Evolutionary conservation across 2,113 vertebrate species (phyloP).

Genomic region (Ondatra zibethicus): DNA sequence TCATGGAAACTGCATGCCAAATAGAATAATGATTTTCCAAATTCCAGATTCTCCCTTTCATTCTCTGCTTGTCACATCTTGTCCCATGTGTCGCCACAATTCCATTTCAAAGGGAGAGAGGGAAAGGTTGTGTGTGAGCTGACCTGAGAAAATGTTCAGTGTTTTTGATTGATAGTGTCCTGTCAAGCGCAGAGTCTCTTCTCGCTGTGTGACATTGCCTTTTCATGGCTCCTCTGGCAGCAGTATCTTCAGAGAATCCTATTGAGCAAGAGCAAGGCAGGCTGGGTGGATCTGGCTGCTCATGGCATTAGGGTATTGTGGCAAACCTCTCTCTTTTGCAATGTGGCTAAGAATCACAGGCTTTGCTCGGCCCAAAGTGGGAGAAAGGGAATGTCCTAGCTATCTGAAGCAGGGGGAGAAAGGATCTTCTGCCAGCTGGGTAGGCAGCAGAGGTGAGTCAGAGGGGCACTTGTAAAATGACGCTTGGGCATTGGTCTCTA

Average conservation of each 20-base stretch:
- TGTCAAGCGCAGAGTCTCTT: neutral
- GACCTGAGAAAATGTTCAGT: neutral
- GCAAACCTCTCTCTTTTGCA: conserved; percentile 57
- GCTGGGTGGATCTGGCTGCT: neutral
- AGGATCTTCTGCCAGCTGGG: conserved; percentile 52
- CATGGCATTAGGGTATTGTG: neutral
- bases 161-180: neutral
- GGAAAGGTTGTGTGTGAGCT: neutral
- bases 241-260: neutral
- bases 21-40: conserved; percentile 49
- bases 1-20: conserved; percentile 47
- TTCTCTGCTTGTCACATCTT: conserved; percentile 29
- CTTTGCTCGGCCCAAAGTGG: neutral
- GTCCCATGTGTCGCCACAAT: neutral
- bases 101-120: conserved; percentile 43
- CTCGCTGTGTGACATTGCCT: neutral
- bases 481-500: conserved; percentile 17
- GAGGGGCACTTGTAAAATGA: conserved; percentile 62
- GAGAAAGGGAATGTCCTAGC: conserved; percentile 64
- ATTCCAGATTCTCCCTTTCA: neutral
- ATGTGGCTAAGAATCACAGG: conserved; percentile 31
- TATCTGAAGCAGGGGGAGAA: conserved; percentile 53
- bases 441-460: conserved; percentile 53
- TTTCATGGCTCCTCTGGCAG: neutral
- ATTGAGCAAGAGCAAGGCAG: neutral